Conservation (phyloP, 2,797 vertebrate species). For the Coregonus sp. region DNA sequence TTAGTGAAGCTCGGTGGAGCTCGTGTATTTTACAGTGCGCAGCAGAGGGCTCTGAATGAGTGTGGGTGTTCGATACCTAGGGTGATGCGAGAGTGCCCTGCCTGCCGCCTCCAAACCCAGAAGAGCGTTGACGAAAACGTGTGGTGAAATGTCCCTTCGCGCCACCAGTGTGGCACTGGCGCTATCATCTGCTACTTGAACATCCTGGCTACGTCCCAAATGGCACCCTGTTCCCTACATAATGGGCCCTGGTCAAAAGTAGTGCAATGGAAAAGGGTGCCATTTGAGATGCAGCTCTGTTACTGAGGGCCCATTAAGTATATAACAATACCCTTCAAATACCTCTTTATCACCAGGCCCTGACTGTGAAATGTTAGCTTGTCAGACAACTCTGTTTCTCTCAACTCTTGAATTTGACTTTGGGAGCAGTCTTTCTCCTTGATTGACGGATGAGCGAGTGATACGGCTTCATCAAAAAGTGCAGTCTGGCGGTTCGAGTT, state of each 20-base stretch:
- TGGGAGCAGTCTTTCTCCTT: slow-evolving; percentile 66
- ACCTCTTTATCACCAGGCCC: slow-evolving; percentile 3
- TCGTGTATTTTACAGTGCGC: too few species aligned
- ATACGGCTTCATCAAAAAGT: slow-evolving; percentile 73
- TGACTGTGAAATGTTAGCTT: slow-evolving; percentile 55
- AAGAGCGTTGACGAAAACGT: too few species aligned
- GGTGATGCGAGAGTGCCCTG: too few species aligned
- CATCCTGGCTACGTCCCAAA: not conserved
- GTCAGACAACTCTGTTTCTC: slow-evolving; percentile 60
- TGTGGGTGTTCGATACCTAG: too few species aligned
- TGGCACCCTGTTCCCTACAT: not conserved
- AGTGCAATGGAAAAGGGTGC: not conserved
- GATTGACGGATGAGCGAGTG: slow-evolving; percentile 71
- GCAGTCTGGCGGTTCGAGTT: slow-evolving; percentile 73
- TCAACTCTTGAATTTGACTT: slow-evolving; percentile 69
- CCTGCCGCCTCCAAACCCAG: too few species aligned
- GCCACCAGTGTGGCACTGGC: too few species aligned
- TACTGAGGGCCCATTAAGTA: slow-evolving; percentile 20
- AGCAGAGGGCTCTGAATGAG: too few species aligned
- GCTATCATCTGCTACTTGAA: not conserved
- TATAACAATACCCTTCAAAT: slow-evolving; percentile 40
- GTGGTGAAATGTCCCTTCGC: too few species aligned
- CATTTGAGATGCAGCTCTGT: not conserved
- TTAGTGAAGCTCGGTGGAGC: too few species aligned
- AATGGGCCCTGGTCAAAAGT: not conserved